phyloP scores from a whole-genome alignment of 2,888 invertebrate genomes.

The Melieria omissa region DNA sequence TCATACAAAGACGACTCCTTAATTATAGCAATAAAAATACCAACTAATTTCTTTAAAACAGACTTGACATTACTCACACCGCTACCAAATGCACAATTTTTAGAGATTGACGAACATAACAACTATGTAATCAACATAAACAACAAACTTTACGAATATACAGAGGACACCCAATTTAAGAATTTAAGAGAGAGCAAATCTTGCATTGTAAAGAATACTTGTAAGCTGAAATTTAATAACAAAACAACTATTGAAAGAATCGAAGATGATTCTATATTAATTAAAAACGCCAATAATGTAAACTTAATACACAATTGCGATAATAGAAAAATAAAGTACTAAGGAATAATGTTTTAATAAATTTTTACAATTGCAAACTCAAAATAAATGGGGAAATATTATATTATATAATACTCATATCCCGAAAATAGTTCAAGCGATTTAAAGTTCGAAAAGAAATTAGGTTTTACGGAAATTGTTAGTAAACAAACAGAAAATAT shows the following conservation, averaged over 20 bases:
- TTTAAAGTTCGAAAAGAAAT: background rate
- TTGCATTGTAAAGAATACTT: background rate
- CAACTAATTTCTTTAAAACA: no score
- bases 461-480: background rate
- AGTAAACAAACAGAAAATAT: background rate
- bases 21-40: no score
- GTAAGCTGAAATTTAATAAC: slow-evolving; percentile 4
- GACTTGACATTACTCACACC: no score
- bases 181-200: slow-evolving; percentile 1
- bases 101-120: no score
- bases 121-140: no score
- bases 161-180: background rate
- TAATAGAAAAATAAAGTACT: no score
- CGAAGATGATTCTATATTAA: background rate
- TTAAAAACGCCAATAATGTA: background rate
- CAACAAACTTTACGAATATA: no score
- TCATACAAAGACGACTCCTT: no score
- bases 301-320: no score
- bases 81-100: no score
- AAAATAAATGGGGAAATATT: background rate
- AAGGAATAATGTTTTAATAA: background rate
- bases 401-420: background rate
- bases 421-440: background rate
- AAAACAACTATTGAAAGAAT: background rate
- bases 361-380: slow-evolving; percentile 8